These are phyloP conservation scores for Chrysomallon squamiferum DNA, from an alignment of 1,140 invertebrate genomes.

Conservation along the genomic window DNA sequence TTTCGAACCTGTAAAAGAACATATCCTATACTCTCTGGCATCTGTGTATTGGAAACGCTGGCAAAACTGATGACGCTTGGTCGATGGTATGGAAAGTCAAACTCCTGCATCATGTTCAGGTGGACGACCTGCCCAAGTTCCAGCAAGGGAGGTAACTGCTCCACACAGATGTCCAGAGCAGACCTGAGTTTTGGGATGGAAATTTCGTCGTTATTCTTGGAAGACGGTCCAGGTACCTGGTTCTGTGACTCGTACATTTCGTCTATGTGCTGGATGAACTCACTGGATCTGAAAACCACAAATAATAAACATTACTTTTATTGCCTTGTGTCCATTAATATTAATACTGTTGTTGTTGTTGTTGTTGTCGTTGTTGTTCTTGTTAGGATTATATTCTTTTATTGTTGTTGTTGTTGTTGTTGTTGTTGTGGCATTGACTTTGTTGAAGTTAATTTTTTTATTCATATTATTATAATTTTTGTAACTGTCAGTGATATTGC, in stretches of 20 bases:
- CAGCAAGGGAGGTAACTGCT: slow-evolving; percentile 55
- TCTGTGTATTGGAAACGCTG: slow-evolving; percentile 43
- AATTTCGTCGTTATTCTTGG: slow-evolving; percentile 12
- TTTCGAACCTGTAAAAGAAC: slow-evolving; percentile 60
- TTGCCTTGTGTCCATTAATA: too few relatives aligned
- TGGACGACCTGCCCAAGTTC: slow-evolving; percentile 50
- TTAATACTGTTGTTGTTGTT: too few relatives aligned
- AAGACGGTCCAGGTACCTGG: slow-evolving; percentile 46
- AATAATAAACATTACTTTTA: neutral
- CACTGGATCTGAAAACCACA: slow-evolving; percentile 37
- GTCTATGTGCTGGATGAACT: slow-evolving; percentile 50
- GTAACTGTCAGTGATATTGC: too few relatives aligned
- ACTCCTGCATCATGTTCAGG: slow-evolving; percentile 27
- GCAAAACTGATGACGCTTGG: slow-evolving; percentile 53
- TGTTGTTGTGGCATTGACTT: too few relatives aligned
- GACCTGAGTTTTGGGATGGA: slow-evolving; percentile 49
- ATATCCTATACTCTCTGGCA: slow-evolving; percentile 59
- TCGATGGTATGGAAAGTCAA: slow-evolving; percentile 57
- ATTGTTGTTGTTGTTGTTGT: too few relatives aligned
- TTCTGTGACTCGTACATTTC: slow-evolving; percentile 57
- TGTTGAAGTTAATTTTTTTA: too few relatives aligned
- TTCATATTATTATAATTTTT: too few relatives aligned
- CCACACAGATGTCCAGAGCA: slow-evolving; percentile 53
- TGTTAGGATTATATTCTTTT: too few relatives aligned
- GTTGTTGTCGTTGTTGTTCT: too few relatives aligned